Evolutionary conservation across 2,888 invertebrate genomes (phyloP), one percentile per base, ranked within the genome.

Genomic region (Ophion obscuratus): DNA sequence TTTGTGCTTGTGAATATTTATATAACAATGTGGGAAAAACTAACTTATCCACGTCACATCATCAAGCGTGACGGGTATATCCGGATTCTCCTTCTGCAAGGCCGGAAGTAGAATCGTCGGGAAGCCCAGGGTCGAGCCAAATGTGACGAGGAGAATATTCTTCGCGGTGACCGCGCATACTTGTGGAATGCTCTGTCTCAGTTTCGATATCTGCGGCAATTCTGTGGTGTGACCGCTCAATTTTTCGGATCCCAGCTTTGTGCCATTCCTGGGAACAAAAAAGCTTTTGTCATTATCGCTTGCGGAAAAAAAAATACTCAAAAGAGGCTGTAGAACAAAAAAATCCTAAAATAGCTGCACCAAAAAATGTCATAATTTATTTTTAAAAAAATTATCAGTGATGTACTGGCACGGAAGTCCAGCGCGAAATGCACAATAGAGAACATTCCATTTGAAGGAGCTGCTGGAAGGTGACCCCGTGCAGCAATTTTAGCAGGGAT

Each of bases 101-200:
- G 96, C 96, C 7, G 97, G 97, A 89, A 97, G 97, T 24, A 97
- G 95, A 86, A 97, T 97, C 5, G 97, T 97, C 0, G 97, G 96
- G 90, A 97, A 97, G 0, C 97, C 97, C 70, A 97, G 94, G 0
- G 97, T 97, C 96, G 97, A 97, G 77, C 97, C 97, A 93, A 97
- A 97, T 10, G 96, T 96, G 88, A 97, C 94, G 57, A 97, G 95
- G 59, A 97, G 94, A 83, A 97, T 95, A 94, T 97, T 98, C 94
- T 98, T 98, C 27, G 97, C 97, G 90, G 96, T 96, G 44, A 97
- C 97, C n/a, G 97, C 97, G 88, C 97, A 92, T 88, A 97, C 95
- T 94, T 97, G 97, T 2, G 97, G 97, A 70, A 96, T 91, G 0
- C 96, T 96, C 88, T 94, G 91, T 10, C 93, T 90, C 40, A 93